These are phyloP conservation scores for Numenius arquata DNA, from an alignment of 2,113 vertebrate genomes.

Conservation along the genomic window DNA sequence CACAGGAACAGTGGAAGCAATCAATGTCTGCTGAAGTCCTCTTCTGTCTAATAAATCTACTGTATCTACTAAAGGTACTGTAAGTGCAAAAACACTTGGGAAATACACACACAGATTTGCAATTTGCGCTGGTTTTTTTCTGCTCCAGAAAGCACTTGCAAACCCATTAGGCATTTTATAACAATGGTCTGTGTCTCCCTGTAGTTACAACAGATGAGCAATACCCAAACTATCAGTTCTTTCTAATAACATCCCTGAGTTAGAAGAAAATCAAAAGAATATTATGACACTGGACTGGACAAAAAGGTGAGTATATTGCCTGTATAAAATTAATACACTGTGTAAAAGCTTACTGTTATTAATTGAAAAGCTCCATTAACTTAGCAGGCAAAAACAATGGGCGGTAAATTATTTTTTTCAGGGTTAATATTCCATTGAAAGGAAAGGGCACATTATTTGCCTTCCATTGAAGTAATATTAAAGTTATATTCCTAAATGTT, in stretches of 20 bases:
- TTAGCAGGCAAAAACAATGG: slow-evolving; percentile 1
- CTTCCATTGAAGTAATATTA: neutral
- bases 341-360: slow-evolving; percentile 16
- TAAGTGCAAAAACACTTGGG: neutral
- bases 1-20: neutral
- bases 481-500: slow-evolving; percentile 11
- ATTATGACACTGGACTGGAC: neutral
- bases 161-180: neutral
- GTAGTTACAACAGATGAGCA: neutral
- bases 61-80: neutral
- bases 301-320: neutral
- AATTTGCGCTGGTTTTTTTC: neutral
- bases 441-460: neutral
- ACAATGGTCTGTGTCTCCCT: neutral
- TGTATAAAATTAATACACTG: slow-evolving; percentile 21
- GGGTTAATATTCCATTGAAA: slow-evolving; percentile 14
- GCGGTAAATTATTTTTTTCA: neutral
- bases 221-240: neutral
- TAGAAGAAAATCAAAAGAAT: neutral
- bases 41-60: neutral
- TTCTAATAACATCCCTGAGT: neutral
- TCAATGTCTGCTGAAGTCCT: neutral
- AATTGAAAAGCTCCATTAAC: slow-evolving; percentile 22
- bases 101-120: neutral
- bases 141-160: neutral